These are phyloP conservation scores for Oppia nitens DNA, from an alignment of 1,140 invertebrate species.

Conservation along the genomic window DNA sequence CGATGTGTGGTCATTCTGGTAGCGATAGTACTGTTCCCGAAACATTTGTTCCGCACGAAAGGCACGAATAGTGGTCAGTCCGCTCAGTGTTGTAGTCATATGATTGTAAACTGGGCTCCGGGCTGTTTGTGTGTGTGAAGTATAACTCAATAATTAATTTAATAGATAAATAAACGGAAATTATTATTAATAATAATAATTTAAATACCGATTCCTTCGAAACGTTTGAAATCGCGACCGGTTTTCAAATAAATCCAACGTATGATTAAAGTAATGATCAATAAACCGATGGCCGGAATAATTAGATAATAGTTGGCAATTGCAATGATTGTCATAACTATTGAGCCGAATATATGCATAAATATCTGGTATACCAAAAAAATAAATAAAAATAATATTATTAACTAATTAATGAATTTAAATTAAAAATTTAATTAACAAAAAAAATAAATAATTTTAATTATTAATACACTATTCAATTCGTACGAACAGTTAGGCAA, in stretches of 20 bases:
- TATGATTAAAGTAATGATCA: slow-evolving; percentile 51
- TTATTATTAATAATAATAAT: slow-evolving; percentile 30
- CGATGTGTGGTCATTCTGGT: slow-evolving; percentile 47
- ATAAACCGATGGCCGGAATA: slow-evolving; percentile 50
- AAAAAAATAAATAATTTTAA: too few species aligned
- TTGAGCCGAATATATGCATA: too few species aligned
- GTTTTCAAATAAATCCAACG: slow-evolving; percentile 62
- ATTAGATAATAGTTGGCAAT: slow-evolving; percentile 34
- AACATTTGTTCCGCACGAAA: slow-evolving; percentile 38
- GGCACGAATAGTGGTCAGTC: slow-evolving; percentile 34
- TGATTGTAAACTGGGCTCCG: slow-evolving; percentile 37
- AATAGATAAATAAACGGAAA: neutral
- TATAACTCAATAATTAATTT: too few species aligned
- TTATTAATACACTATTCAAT: slow-evolving; percentile 50
- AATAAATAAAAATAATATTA: too few species aligned
- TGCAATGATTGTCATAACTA: slow-evolving; percentile 31
- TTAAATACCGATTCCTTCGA: slow-evolving; percentile 62
- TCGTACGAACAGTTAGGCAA: slow-evolving; percentile 54
- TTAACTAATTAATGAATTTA: too few species aligned
- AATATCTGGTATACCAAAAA: too few species aligned
- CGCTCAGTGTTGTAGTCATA: slow-evolving; percentile 33
- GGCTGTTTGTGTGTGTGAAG: too few species aligned
- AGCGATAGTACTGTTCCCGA: slow-evolving; percentile 38
- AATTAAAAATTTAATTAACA: too few species aligned
- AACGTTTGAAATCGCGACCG: slow-evolving; percentile 63